Base-by-base conservation (phyloP, 2,797 vertebrate species). In the Moxostoma hubbsi region DNA sequence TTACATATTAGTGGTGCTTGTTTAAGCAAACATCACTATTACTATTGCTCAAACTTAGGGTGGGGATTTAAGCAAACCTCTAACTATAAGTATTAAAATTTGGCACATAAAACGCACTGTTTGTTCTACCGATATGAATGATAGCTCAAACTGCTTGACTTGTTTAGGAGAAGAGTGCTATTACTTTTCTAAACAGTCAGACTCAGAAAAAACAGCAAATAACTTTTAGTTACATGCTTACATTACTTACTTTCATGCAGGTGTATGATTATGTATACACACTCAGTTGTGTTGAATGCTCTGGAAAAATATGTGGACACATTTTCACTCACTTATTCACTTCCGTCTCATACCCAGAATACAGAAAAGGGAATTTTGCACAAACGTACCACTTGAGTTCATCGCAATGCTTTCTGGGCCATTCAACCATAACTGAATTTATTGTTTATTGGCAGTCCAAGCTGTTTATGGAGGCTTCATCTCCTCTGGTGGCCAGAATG, bases 381-480 rank as follows among this genome's bases (percentile, higher is more conserved):
- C 15, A 13, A 75, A 55, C 36, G 57, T 10, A 54, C 24, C 43
- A 47, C 61, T 13, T 53, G n/a, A 45, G 10, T 57, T 12, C n/a
- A 53, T 9, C 47, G 12, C 4, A 0, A 7, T 18, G 9, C 7
- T 68, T 77, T 68, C n/a, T 77, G 3, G 50, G 9, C 46, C 16
- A 15, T 36, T 61, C n/a, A 67, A 46, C 46, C 64, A 18, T 45
- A 24, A 64, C 62, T 15, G 12, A 13, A 45, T 78, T 65, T 78
- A 59, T 75, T 76, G 11, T 66, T 68, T 47, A 6, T 83, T 86
- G 80, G 45, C 68, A 95, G 94, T 68, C 89, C 12, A 79, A 70
- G 68, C 67, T 84, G 51, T 81, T 88, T 68, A 81, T 85, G 54
- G 90, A 90, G 69, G 85, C 89, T 9, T 84, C 66, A 24, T 86